These are phyloP conservation scores for Pelecanoides urinatrix DNA, from an alignment of 2,113 vertebrate genomes.

Conservation along the genomic window DNA sequence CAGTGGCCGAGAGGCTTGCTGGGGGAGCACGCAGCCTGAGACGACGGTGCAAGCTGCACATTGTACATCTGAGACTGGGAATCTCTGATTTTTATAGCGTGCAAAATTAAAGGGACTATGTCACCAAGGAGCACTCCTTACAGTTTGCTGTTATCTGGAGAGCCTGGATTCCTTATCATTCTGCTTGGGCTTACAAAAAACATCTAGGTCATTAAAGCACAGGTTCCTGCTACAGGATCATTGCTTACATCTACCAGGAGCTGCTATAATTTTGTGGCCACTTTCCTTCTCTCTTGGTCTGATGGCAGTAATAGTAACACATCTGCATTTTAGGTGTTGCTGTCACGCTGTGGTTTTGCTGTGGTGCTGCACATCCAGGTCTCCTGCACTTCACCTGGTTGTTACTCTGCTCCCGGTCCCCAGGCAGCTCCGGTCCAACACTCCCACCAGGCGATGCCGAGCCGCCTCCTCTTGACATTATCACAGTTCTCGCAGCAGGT, in stretches of 20 bases:
- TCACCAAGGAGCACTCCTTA: background rate
- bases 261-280: background rate
- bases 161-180: background rate
- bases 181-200: background rate
- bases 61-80: rapidly evolving
- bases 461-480: background rate
- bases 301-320: background rate
- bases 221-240: background rate
- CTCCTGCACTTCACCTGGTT: background rate
- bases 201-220: background rate
- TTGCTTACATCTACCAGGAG: background rate
- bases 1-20: background rate
- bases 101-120: background rate
- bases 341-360: background rate
- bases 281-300: background rate
- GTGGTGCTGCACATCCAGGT: background rate
- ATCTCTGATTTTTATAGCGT: rapidly evolving
- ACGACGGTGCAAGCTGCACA: background rate
- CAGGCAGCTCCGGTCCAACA: background rate
- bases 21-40: background rate
- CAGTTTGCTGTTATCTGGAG: background rate
- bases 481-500: background rate
- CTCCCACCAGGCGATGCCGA: background rate
- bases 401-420: background rate
- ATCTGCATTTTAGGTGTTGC: background rate